Conservation (phyloP, 2,113 vertebrate species). For the Poeciliopsis retropinna region DNA sequence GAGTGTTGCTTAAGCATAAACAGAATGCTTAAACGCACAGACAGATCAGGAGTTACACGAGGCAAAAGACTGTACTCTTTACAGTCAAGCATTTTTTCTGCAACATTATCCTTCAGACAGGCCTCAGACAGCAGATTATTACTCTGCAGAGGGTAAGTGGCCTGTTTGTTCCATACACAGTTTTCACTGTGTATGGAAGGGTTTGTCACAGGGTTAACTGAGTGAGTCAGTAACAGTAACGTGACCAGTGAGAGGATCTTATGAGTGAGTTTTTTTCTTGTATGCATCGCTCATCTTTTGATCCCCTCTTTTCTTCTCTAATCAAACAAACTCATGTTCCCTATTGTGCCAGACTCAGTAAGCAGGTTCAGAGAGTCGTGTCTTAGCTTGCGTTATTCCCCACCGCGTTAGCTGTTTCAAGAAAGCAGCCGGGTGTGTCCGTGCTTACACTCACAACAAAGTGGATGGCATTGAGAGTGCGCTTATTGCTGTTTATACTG, state of each 20-base stretch:
- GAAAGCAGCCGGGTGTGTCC: slow-evolving; percentile 45
- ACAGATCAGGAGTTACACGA: slow-evolving; percentile 13
- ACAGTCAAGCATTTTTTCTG: slow-evolving; percentile 5
- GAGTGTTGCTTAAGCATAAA: slow-evolving; percentile 7
- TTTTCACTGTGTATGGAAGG: slow-evolving; percentile 3
- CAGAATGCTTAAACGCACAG: neutral
- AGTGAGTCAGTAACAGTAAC: neutral
- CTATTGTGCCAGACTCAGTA: neutral
- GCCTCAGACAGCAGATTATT: slow-evolving; percentile 16
- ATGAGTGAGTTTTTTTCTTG: neutral
- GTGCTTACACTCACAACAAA: slow-evolving; percentile 41
- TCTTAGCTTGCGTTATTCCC: neutral
- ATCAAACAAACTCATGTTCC: neutral
- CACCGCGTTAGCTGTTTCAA: slow-evolving; percentile 7
- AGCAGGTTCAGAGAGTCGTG: neutral
- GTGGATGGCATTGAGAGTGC: slow-evolving; percentile 28
- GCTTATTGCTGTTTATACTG: slow-evolving; percentile 59
- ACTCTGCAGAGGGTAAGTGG: neutral
- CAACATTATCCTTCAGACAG: slow-evolving; percentile 25
- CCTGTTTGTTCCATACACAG: neutral
- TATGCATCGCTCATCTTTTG: neutral
- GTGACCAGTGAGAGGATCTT: neutral
- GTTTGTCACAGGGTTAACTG: slow-evolving; percentile 3
- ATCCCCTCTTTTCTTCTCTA: neutral
- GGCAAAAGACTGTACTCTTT: neutral